These are phyloP conservation scores for Ochropleura plecta DNA, from an alignment of 2,888 invertebrate genomes.

Conservation along the genomic window DNA sequence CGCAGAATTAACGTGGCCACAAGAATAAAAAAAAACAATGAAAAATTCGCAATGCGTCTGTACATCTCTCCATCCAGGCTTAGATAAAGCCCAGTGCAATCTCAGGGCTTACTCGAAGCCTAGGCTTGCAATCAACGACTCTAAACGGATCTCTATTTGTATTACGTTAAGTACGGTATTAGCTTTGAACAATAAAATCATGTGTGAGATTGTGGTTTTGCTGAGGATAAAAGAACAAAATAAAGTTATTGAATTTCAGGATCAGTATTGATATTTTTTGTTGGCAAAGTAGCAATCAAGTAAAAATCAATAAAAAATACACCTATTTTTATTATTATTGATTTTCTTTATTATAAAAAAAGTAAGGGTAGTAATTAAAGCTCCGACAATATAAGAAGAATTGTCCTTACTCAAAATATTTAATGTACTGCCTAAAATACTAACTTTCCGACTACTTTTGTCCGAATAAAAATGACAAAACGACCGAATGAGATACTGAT, in stretches of 20 bases:
- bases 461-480: too few species aligned
- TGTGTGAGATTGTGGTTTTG: conserved; percentile 8
- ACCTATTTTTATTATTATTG: too few species aligned
- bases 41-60: conserved; percentile 54
- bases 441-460: too few species aligned
- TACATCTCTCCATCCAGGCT: conserved; percentile 52
- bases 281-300: too few species aligned
- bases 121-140: conserved; percentile 64
- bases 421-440: too few species aligned
- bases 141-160: conserved; percentile 57
- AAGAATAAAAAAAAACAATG: conserved; percentile 23
- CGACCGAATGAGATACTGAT: too few species aligned
- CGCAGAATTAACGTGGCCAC: conserved; percentile 29
- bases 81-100: conserved; percentile 59
- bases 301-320: too few species aligned
- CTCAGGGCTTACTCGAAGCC: conserved; percentile 58
- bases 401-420: too few species aligned
- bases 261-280: too few species aligned
- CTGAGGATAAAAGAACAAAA: background rate
- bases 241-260: background rate
- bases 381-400: too few species aligned
- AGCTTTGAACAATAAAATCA: conserved; percentile 36
- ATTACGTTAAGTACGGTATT: conserved; percentile 34
- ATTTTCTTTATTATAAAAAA: too few species aligned
- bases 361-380: too few species aligned